Base-by-base conservation (phyloP, 2,113 vertebrate species). In the Ochotona curzoniae region DNA sequence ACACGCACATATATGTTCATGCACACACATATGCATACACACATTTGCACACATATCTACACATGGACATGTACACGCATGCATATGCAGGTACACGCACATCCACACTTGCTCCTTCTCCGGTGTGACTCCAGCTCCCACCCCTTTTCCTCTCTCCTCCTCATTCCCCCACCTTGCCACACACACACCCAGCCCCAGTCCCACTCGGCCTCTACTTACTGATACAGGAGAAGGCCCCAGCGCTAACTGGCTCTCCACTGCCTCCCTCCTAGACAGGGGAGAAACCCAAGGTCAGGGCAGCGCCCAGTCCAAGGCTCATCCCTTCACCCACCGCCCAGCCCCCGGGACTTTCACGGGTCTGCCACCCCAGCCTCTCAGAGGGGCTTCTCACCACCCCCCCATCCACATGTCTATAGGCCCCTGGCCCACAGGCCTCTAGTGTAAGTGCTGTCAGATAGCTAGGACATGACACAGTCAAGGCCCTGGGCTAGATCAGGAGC, bases 151-250 rank as follows among this genome's bases (percentile, higher is more conserved):
- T 12, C 5, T 61, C 47, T 64, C 32, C 47, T 64, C 32, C 10
- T 66, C 7, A 1, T 28, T 10, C 17, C 3, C 5, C 63, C 38
- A 63, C 3, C 15, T 2, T 20, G 3, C 1, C 54, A 51, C 47
- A 35, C 2, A 14, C 17, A 0, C 23, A 14, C n/a, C 3, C 0
- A 0, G 6, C 57, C 38, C 47, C 61, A 8, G 1, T 10, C 20
- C 83, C n/a, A 78, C 26, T 13, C 23, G 0, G 30, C 26, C 20
- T 76, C 64, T 35, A 94, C 96, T 96, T 93, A 96, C 96, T 47
- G 38, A 47, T 30, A 8, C 18, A 84, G 21, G 75, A 32, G 47
- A 54, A 87, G 93, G 80, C 14, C 35, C 60, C 8, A 23, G 32
- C 18, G 57, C 15, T 13, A 76, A 12, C 51, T 87, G 87, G 88